phyloP scores from a whole-genome alignment of 2,113 vertebrate species.

The Charadrius vociferus region DNA sequence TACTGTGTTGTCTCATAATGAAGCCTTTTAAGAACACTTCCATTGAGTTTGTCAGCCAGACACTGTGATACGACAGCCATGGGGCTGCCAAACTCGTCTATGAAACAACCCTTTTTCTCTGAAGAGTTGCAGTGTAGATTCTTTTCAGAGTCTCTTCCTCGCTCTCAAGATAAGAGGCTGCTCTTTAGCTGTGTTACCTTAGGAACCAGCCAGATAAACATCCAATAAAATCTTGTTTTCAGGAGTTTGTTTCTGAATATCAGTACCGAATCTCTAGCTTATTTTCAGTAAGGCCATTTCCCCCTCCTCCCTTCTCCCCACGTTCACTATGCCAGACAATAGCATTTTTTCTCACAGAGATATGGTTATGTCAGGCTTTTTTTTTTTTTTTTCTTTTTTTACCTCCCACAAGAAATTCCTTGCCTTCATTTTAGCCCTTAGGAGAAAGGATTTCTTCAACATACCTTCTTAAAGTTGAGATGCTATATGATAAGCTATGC shows the following conservation, averaged over 20 bases:
- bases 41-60: slow-evolving; percentile 3
- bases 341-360: neutral
- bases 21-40: neutral
- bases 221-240: slow-evolving; percentile 53
- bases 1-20: neutral
- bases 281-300: neutral
- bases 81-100: slow-evolving; percentile 17
- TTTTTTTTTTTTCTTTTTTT: neutral
- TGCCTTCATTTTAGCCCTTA: neutral
- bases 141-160: slow-evolving; percentile 19
- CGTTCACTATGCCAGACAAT: neutral
- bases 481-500: neutral
- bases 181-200: slow-evolving; percentile 58
- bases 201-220: slow-evolving; percentile 53
- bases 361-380: neutral
- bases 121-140: slow-evolving; percentile 26
- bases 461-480: neutral
- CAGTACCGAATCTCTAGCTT: slow-evolving; percentile 16
- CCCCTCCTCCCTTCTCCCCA: neutral
- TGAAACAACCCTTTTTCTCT: slow-evolving; percentile 29
- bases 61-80: neutral
- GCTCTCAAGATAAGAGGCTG: slow-evolving; percentile 62
- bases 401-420: neutral
- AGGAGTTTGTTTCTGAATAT: slow-evolving; percentile 50
- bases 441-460: neutral